phyloP scores from a whole-genome alignment of 2,797 vertebrate species.

The Enteromius treurensis region DNA sequence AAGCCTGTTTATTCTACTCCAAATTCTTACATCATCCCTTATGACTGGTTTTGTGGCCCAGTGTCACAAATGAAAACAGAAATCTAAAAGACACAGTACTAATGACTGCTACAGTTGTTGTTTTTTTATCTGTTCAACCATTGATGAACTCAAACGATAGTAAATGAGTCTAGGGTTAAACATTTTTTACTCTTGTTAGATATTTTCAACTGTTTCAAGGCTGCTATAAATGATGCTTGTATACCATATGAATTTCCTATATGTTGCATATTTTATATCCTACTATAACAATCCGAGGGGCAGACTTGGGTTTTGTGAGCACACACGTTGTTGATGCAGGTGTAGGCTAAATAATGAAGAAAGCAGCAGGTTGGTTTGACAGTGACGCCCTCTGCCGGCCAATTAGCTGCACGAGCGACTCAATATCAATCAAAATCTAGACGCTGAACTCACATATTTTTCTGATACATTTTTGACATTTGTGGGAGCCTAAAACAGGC shows the following conservation, averaged over 20 bases:
- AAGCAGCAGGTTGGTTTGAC: not conserved
- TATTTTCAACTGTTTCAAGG: not conserved
- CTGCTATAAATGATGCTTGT: not conserved
- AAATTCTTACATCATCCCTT: too few relatives aligned
- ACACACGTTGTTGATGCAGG: not conserved
- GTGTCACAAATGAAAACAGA: too few relatives aligned
- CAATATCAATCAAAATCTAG: not conserved
- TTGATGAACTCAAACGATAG: not conserved
- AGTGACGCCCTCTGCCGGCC: conserved; percentile 61
- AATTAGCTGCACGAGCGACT: conserved; percentile 3
- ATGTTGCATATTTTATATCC: not conserved
- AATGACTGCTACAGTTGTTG: not conserved
- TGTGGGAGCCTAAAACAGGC: not conserved
- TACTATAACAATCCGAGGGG: not conserved
- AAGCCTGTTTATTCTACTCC: too few relatives aligned
- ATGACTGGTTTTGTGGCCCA: too few relatives aligned
- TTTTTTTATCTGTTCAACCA: not conserved
- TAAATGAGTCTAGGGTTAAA: not conserved
- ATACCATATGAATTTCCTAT: not conserved
- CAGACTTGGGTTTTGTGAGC: not conserved
- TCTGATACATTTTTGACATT: not conserved
- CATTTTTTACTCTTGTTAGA: not conserved
- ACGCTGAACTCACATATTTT: not conserved
- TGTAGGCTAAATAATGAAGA: not conserved
- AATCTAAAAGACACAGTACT: too few relatives aligned